Percentiles rank a stretch among this genome's conserved stretches.
Evolutionary conservation across 1,140 invertebrate species (phyloP).

Genomic region (Glossosoma conforme): DNA sequence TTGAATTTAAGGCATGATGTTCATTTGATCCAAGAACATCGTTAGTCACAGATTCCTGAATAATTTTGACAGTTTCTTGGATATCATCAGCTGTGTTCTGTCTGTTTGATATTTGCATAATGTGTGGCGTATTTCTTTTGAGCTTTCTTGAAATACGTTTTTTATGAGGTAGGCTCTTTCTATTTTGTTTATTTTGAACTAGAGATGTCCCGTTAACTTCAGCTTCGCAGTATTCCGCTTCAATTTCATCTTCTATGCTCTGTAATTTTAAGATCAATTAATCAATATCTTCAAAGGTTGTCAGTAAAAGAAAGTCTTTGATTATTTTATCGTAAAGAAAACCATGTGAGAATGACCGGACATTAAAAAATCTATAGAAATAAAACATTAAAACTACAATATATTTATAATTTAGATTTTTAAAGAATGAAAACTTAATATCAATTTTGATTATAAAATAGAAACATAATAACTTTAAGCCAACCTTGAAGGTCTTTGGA

Average conservation of each 20-base stretch:
- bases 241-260: no score
- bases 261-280: no score
- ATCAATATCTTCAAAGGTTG: no score
- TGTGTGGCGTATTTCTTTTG: conserved; percentile 42
- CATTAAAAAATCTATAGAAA: no score
- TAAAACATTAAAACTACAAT: no score
- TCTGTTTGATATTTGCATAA: conserved; percentile 5
- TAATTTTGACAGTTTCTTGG: conserved; percentile 37
- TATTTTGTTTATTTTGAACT: conserved; percentile 42
- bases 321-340: no score
- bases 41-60: conserved; percentile 18
- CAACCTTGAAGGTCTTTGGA: conserved; percentile 20
- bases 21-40: conserved; percentile 9
- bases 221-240: conserved; percentile 36
- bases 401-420: no score
- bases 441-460: no score
- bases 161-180: conserved; percentile 62
- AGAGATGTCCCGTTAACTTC: conserved; percentile 37
- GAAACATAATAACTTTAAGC: no score
- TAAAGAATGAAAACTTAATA: no score
- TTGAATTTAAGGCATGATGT: conserved; percentile 11
- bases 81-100: conserved; percentile 13
- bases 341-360: no score
- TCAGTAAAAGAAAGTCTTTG: no score
- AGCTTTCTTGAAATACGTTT: conserved; percentile 60